These are phyloP conservation scores for Heliconius melpomene DNA, from an alignment of 1,140 invertebrate species.

Conservation along the genomic window DNA sequence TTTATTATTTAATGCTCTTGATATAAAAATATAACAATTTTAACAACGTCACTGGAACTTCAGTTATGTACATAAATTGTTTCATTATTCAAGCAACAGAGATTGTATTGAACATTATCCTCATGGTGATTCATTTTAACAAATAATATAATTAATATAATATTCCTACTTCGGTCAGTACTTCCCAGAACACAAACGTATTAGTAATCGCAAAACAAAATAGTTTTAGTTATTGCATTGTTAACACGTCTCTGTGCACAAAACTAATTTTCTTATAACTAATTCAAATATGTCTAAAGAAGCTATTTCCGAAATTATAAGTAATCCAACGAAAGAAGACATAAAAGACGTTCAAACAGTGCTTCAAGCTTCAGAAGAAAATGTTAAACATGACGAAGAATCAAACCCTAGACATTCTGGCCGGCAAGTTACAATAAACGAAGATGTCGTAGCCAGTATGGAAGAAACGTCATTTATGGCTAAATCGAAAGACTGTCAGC, in stretches of 20 bases:
- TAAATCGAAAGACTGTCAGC: neutral
- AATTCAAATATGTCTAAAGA: constrained; percentile 5
- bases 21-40: no score
- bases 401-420: neutral
- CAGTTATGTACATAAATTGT: neutral
- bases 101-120: neutral
- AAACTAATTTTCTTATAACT: neutral
- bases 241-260: neutral
- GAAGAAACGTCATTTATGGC: neutral
- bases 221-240: neutral
- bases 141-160: neutral
- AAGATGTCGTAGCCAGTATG: neutral
- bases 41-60: neutral
- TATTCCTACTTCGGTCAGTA: neutral
- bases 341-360: neutral
- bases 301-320: neutral
- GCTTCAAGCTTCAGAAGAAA: neutral
- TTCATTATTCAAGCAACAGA: neutral
- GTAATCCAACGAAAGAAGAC: neutral
- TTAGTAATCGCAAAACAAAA: neutral
- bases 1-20: no score
- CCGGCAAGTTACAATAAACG: neutral
- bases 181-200: neutral
- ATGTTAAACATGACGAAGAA: neutral
- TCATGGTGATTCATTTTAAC: neutral